Percentiles rank a stretch among this genome's conserved stretches.
Evolutionary conservation across 2,797 vertebrate genomes (phyloP).

Genomic region (Girardinus metallicus): DNA sequence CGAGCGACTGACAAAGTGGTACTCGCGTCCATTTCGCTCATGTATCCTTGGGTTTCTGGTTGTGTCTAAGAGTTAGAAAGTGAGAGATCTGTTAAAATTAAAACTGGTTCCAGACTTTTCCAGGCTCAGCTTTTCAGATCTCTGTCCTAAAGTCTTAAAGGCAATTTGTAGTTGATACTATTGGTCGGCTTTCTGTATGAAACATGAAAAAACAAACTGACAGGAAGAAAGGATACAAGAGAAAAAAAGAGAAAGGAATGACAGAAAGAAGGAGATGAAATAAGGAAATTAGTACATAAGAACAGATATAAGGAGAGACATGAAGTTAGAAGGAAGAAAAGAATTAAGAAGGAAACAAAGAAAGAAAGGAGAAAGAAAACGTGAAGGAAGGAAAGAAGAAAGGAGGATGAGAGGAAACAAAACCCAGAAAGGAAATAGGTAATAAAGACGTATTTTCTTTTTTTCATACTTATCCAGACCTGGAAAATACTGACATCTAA

Average conservation of each 20-base stretch:
- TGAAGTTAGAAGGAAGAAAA: not conserved
- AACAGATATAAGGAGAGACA: not conserved
- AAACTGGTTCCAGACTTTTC: not conserved
- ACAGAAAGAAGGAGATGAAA: not conserved
- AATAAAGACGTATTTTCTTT: not conserved
- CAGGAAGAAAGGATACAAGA: not conserved
- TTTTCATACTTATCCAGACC: not conserved
- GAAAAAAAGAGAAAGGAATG: not conserved
- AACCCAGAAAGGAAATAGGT: not conserved
- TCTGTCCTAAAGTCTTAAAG: not conserved
- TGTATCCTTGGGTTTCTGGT: conserved; percentile 88
- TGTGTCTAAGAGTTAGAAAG: conserved; percentile 82
- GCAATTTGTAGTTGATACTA: not conserved
- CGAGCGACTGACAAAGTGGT: conserved; percentile 90
- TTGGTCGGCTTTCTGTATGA: not conserved
- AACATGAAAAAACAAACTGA: not conserved
- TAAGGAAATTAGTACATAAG: not conserved
- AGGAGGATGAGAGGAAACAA: not conserved
- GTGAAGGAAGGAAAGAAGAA: not conserved
- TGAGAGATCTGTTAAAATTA: not conserved
- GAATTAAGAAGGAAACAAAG: not conserved
- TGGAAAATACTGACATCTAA: not conserved
- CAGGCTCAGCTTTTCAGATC: not conserved
- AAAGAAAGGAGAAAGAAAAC: not conserved
- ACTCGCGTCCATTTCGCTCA: conserved; percentile 91